Evolutionary conservation across 2,113 vertebrate genomes (phyloP).

Genomic region (Camelus bactrianus): DNA sequence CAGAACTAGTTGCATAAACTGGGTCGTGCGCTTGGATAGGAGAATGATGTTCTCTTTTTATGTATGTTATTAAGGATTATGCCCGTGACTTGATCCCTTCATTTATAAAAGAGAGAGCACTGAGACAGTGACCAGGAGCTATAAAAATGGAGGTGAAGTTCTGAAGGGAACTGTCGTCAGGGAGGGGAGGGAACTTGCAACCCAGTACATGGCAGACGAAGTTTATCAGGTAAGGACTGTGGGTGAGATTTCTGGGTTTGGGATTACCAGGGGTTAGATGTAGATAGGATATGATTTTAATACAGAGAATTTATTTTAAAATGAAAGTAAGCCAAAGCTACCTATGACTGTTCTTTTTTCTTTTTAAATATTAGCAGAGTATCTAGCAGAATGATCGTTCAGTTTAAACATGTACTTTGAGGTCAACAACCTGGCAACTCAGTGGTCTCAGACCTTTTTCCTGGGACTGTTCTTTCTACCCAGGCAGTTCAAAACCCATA

Average conservation of each 20-base stretch:
- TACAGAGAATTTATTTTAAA: slow-evolving; percentile 27
- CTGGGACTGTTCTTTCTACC: background rate
- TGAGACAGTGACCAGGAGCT: background rate
- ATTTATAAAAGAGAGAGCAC: background rate
- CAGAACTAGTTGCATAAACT: background rate
- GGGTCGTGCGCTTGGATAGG: background rate
- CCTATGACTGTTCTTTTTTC: background rate
- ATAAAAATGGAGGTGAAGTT: background rate
- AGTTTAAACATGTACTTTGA: background rate
- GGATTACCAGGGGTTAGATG: background rate
- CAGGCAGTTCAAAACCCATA: background rate
- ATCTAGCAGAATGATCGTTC: background rate
- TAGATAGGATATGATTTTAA: background rate
- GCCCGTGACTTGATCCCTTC: background rate
- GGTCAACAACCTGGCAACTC: background rate
- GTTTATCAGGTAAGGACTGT: background rate
- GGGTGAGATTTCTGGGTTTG: background rate
- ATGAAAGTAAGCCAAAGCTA: background rate
- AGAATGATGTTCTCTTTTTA: background rate
- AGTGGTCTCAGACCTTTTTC: background rate
- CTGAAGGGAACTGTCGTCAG: background rate
- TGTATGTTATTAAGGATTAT: background rate
- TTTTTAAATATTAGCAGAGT: background rate
- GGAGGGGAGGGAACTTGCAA: background rate
- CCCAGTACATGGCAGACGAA: fast-evolving